Percentiles rank a stretch among this genome's conserved stretches.
Conservation (phyloP, 2,888 invertebrate genomes). For the Cyclophora albipunctata region DNA sequence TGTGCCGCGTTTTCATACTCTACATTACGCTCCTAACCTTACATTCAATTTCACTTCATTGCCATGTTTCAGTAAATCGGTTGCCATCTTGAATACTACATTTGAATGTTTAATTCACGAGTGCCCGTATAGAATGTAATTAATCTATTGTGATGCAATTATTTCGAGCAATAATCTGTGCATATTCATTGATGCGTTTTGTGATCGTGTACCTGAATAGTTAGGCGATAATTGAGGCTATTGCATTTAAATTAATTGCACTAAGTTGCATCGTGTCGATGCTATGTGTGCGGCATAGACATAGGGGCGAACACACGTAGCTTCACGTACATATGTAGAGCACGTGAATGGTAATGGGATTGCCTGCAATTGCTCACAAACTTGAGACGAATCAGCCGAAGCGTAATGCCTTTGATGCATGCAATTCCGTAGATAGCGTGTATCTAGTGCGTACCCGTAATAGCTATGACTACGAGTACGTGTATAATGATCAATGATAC, state of each 20-base stretch:
- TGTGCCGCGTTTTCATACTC: constrained; percentile 45
- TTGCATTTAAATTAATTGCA: constrained; percentile 69
- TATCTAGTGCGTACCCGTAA: too few relatives aligned
- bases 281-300: constrained; percentile 39
- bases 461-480: too few relatives aligned
- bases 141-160: constrained; percentile 31
- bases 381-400: constrained; percentile 53
- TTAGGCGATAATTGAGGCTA: constrained; percentile 60
- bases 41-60: constrained; percentile 5
- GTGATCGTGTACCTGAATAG: constrained; percentile 40
- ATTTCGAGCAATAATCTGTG: constrained; percentile 21
- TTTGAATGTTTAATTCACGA: constrained; percentile 9
- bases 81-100: constrained; percentile 17
- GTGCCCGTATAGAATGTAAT: constrained; percentile 19
- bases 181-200: constrained; percentile 25
- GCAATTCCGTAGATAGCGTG: constrained; percentile 25
- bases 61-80: too few relatives aligned
- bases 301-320: constrained; percentile 18
- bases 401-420: constrained; percentile 59
- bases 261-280: constrained; percentile 42
- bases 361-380: constrained; percentile 59
- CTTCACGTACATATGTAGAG: constrained; percentile 35
- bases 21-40: constrained; percentile 23
- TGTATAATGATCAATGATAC: too few relatives aligned
- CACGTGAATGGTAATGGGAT: constrained; percentile 54